These are phyloP conservation scores for Cephalotes varians DNA, from an alignment of 2,888 invertebrate genomes.

Conservation along the genomic window DNA sequence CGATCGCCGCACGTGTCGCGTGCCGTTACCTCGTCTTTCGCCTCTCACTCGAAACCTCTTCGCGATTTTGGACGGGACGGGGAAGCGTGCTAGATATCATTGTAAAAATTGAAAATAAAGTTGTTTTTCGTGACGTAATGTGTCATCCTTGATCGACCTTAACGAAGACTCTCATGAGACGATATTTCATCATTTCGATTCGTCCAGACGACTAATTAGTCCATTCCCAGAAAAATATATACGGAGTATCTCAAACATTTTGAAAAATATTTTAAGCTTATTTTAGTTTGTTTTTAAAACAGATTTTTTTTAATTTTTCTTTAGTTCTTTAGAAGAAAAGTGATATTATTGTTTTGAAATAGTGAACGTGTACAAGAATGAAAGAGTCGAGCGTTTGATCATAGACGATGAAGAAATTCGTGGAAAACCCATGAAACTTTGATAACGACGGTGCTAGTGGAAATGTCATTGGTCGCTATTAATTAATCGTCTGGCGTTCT, in stretches of 20 bases:
- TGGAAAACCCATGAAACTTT: not conserved
- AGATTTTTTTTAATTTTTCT: conserved; percentile 6
- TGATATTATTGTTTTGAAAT: not conserved
- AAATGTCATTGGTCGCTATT: conserved; percentile 12
- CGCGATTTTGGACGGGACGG: conserved; percentile 23
- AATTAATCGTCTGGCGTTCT: conserved; percentile 27
- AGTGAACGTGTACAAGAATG: not conserved
- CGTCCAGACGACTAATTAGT: not conserved
- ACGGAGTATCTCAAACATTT: not conserved
- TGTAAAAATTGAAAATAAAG: conserved; percentile 53
- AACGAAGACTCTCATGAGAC: not conserved
- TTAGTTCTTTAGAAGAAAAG: not conserved
- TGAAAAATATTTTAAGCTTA: not conserved
- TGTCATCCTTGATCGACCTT: conserved; percentile 15
- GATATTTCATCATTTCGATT: not conserved
- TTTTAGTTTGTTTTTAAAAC: not conserved
- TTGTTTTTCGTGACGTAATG: conserved; percentile 31
- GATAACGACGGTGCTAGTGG: not conserved
- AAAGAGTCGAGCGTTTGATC: not conserved
- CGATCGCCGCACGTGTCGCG: conserved; percentile 31
- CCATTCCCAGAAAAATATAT: not conserved
- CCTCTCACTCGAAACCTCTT: conserved; percentile 32
- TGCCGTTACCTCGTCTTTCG: conserved; percentile 54
- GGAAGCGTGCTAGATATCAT: conserved; percentile 30
- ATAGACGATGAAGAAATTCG: not conserved